A percentile compares a stretch with the other conserved stretches of the same genome.
phyloP scores from a whole-genome alignment of 2,113 vertebrate genomes.

The Corvus cornix region DNA sequence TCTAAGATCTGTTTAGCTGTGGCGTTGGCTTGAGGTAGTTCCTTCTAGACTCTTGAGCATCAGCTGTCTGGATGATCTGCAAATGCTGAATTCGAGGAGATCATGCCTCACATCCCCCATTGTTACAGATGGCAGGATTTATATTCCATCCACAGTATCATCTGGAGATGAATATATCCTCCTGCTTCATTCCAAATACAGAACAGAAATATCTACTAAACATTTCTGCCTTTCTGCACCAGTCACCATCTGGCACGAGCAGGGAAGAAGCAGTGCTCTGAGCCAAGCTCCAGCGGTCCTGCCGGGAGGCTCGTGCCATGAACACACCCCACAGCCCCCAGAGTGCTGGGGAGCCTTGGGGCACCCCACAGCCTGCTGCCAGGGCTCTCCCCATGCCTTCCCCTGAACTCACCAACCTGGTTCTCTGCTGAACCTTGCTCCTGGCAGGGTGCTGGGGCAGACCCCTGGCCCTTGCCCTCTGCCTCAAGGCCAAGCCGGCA shows the following conservation, averaged over 20 bases:
- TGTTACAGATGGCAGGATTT: conserved; percentile 71
- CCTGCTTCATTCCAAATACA: conserved; percentile 69
- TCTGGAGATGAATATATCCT: conserved; percentile 70
- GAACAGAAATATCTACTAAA: conserved; percentile 70
- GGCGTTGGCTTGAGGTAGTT: neutral
- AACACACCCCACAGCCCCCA: accelerated
- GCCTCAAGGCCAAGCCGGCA: neutral
- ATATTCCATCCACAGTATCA: conserved; percentile 69
- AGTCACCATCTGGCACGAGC: conserved; percentile 64
- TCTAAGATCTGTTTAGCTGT: neutral
- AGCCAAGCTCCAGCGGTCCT: neutral
- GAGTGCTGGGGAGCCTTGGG: neutral
- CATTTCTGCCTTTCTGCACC: conserved; percentile 70
- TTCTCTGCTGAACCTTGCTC: neutral
- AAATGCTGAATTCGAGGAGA: conserved; percentile 60
- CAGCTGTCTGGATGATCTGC: conserved; percentile 50
- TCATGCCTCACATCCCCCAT: conserved; percentile 70
- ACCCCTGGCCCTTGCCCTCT: accelerated
- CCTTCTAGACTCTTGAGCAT: conserved; percentile 49
- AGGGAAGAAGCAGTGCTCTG: neutral
- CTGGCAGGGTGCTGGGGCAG: neutral
- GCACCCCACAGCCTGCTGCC: neutral
- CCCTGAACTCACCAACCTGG: accelerated
- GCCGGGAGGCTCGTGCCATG: neutral
- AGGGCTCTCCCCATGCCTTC: neutral